Evolutionary conservation across 2,797 vertebrate species (phyloP).

Genomic region (Bradypodion pumilum): DNA sequence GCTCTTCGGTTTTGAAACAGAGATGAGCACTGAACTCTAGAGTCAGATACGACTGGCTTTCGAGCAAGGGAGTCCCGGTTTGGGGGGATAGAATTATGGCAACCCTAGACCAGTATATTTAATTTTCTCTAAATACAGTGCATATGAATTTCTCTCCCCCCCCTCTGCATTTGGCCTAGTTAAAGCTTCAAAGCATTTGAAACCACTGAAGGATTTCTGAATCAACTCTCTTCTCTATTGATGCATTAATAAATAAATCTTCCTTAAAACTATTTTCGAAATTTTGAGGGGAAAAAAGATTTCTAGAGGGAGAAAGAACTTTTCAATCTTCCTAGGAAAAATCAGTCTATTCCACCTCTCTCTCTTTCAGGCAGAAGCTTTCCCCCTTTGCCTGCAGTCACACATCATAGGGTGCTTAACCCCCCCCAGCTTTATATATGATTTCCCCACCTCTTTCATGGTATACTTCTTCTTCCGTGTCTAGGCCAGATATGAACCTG

Average conservation of each 20-base stretch:
- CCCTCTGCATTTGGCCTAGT: background rate
- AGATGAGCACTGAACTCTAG: no score
- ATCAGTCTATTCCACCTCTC: background rate
- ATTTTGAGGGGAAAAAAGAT: background rate
- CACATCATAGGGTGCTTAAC: background rate
- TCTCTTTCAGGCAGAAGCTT: background rate
- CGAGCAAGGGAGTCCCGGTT: no score
- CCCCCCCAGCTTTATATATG: no score
- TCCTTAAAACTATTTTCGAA: background rate
- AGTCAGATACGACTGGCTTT: no score
- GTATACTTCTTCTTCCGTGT: no score
- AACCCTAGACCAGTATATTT: conserved; percentile 4
- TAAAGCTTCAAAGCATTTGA: background rate
- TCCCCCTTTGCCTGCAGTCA: background rate
- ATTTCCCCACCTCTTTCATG: background rate
- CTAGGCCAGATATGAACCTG: no score
- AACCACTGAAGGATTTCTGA: background rate
- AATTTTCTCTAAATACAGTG: background rate
- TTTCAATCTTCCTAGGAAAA: background rate
- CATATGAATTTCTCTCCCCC: background rate
- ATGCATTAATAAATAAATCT: background rate
- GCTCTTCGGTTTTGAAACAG: no score
- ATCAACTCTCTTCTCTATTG: background rate
- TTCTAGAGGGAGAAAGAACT: background rate
- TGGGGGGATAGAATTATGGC: no score